A percentile compares a stretch with the other conserved stretches of the same genome.
These are phyloP conservation scores for Tetranychus piercei DNA, from an alignment of 2,888 invertebrate genomes.

Conservation along the genomic window DNA sequence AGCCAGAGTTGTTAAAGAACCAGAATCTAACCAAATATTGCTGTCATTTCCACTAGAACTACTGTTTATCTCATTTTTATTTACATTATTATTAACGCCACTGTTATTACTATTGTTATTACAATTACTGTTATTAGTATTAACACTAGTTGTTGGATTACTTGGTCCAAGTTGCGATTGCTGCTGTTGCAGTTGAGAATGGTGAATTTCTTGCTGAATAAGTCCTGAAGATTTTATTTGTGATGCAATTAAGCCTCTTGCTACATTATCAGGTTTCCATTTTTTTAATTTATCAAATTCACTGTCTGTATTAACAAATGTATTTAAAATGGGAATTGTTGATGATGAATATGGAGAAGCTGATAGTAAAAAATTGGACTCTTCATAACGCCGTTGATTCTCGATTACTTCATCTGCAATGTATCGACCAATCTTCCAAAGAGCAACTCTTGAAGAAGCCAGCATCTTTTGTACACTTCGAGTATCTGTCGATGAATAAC, in stretches of 20 bases:
- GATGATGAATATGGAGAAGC: constrained; percentile 26
- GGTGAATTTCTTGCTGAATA: background rate
- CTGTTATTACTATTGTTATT: background rate
- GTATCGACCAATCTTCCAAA: constrained; percentile 56
- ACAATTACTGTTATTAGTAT: background rate
- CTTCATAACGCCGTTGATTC: constrained; percentile 37
- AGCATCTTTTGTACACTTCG: constrained; percentile 1
- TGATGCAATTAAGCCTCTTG: background rate
- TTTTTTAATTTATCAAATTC: background rate
- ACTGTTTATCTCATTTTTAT: background rate
- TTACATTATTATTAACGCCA: background rate
- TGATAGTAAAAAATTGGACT: constrained; percentile 34
- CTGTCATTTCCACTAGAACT: background rate
- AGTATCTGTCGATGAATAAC: constrained; percentile 12
- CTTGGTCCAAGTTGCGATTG: background rate
- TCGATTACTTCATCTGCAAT: constrained; percentile 59
- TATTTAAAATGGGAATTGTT: background rate
- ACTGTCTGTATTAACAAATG: background rate
- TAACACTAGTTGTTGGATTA: background rate
- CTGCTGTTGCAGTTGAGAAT: background rate
- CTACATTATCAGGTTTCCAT: background rate
- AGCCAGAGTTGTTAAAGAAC: background rate
- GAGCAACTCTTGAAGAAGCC: constrained; percentile 6
- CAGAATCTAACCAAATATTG: background rate
- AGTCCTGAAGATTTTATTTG: background rate